phyloP scores from a whole-genome alignment of 2,113 vertebrate species.

The Oenanthe oenanthe region DNA sequence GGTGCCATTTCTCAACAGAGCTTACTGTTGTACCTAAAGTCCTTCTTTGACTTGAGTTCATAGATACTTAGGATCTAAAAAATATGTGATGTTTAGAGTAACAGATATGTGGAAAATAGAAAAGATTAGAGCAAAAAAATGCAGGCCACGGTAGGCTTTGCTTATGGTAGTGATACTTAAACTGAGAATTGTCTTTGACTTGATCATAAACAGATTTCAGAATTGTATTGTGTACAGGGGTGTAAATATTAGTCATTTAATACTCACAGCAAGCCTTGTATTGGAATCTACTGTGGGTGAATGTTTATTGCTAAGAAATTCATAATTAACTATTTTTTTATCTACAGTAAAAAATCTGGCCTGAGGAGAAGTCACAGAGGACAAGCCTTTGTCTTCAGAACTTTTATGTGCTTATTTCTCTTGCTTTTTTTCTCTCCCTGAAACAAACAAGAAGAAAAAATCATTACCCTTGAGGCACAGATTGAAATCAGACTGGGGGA shows the following conservation, averaged over 20 bases:
- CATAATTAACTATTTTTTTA: neutral
- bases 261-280: neutral
- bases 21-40: neutral
- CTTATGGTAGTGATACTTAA: neutral
- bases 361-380: neutral
- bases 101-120: neutral
- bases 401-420: neutral
- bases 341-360: neutral
- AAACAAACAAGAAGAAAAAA: neutral
- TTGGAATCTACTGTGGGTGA: neutral
- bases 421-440: neutral
- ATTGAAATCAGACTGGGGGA: conserved; percentile 23
- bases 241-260: neutral
- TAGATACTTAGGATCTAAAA: neutral
- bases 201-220: neutral
- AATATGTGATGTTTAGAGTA: neutral
- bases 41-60: neutral
- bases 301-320: neutral
- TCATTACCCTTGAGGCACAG: neutral
- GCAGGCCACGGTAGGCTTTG: neutral
- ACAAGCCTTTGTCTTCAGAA: neutral
- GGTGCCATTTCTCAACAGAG: neutral
- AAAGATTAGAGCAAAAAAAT: neutral
- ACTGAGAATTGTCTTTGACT: neutral
- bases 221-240: neutral